Percentiles rank a stretch among this genome's conserved stretches.
Evolutionary conservation across 1,140 invertebrate genomes (phyloP).

Genomic region (Hycleus phaleratus): DNA sequence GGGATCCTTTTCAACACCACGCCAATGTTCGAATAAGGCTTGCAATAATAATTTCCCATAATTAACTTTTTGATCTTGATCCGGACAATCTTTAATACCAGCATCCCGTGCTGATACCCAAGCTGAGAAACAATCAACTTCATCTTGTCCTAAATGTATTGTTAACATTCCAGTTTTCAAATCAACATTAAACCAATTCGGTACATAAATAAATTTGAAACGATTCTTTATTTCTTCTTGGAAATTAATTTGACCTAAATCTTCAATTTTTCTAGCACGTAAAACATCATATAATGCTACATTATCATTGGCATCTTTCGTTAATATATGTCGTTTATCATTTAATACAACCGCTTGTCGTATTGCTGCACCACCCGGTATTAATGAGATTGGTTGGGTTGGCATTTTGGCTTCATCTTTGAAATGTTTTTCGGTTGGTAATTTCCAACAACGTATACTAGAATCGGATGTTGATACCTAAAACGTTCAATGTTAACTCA

Average conservation of each 20-base stretch:
- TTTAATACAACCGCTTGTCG: conserved; percentile 68
- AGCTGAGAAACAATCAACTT: conserved; percentile 94
- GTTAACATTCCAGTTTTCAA: conserved; percentile 97
- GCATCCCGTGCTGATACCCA: conserved; percentile 97
- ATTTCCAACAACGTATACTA: conserved; percentile 57
- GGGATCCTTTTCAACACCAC: conserved; percentile 57
- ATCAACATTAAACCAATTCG: conserved; percentile 99
- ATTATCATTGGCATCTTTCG: conserved; percentile 93
- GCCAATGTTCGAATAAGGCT: conserved; percentile 94
- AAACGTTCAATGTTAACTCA: no score
- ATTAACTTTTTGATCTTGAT: conserved; percentile 90
- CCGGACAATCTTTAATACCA: conserved; percentile 68
- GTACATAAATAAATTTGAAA: conserved; percentile 92
- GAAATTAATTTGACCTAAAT: conserved; percentile 86
- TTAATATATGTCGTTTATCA: conserved; percentile 93
- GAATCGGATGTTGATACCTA: conserved; percentile 67
- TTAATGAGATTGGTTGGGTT: conserved; percentile 43
- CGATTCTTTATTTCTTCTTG: conserved; percentile 91
- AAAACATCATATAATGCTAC: conserved; percentile 98
- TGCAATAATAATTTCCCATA: conserved; percentile 91
- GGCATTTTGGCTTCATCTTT: conserved; percentile 42
- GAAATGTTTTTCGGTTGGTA: conserved; percentile 46
- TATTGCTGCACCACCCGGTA: conserved; percentile 36
- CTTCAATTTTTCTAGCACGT: conserved; percentile 82
- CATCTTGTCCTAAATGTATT: conserved; percentile 93